Conservation (phyloP, 1,140 invertebrate species). For the Bicyclus anynana region DNA sequence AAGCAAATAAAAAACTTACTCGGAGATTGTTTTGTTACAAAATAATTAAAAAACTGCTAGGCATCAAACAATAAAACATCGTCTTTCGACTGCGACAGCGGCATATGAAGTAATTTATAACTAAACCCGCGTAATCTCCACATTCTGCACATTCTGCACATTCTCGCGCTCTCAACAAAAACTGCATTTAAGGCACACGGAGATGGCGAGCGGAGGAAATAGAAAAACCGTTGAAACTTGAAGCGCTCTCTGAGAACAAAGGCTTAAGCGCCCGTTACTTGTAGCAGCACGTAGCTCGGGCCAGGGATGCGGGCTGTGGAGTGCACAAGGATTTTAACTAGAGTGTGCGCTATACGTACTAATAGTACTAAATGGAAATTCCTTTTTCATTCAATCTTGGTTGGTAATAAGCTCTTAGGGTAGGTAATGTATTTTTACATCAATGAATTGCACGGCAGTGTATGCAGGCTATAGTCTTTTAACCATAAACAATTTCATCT, state of each 20-base stretch:
- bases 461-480: no score
- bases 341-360: no score
- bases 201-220: not conserved
- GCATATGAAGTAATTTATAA: not conserved
- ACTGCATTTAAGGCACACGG: conserved; percentile 2
- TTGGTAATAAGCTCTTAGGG: no score
- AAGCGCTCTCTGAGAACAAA: conserved; percentile 23
- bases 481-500: no score
- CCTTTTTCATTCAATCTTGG: not conserved
- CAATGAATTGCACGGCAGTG: no score
- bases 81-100: not conserved
- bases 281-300: not conserved
- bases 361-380: no score
- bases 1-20: no score
- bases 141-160: not conserved
- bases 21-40: no score
- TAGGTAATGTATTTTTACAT: no score
- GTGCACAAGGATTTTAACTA: no score
- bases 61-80: not conserved
- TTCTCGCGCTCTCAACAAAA: not conserved
- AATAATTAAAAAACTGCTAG: not conserved
- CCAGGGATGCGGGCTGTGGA: not conserved
- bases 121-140: not conserved
- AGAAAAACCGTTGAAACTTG: not conserved
- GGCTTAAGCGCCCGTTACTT: conserved; percentile 17